Conservation (phyloP, 2,113 vertebrate genomes). For the Cavia porcellus region DNA sequence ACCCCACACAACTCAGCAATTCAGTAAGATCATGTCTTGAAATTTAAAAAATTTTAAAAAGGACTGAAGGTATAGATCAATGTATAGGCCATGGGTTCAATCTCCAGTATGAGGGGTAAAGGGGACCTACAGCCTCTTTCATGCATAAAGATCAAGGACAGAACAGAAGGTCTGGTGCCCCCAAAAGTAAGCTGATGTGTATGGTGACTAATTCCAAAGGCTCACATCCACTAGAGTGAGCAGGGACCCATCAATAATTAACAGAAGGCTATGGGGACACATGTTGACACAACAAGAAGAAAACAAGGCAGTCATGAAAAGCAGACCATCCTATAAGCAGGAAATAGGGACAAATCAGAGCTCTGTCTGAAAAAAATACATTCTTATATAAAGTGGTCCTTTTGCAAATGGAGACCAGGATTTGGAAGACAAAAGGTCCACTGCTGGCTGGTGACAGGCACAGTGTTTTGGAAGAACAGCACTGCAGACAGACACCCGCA, state of each 20-base stretch:
- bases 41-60: neutral
- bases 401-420: neutral
- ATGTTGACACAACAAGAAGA: neutral
- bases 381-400: neutral
- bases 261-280: neutral
- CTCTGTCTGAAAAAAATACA: fast-evolving
- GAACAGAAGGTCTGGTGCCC: fast-evolving
- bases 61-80: neutral
- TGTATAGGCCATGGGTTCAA: neutral
- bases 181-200: fast-evolving
- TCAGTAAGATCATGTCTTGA: neutral
- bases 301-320: neutral
- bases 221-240: fast-evolving
- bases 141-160: fast-evolving
- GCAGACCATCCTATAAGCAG: fast-evolving
- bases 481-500: neutral
- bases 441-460: too few species aligned
- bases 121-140: too few species aligned
- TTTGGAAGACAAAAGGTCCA: neutral
- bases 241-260: fast-evolving
- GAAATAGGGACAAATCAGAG: fast-evolving
- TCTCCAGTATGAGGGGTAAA: neutral
- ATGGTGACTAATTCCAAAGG: neutral
- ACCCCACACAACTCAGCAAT: neutral
- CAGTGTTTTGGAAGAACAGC: neutral